Evolutionary conservation across 2,888 invertebrate species (phyloP).

Genomic region (Holacanthella duospinosa): DNA sequence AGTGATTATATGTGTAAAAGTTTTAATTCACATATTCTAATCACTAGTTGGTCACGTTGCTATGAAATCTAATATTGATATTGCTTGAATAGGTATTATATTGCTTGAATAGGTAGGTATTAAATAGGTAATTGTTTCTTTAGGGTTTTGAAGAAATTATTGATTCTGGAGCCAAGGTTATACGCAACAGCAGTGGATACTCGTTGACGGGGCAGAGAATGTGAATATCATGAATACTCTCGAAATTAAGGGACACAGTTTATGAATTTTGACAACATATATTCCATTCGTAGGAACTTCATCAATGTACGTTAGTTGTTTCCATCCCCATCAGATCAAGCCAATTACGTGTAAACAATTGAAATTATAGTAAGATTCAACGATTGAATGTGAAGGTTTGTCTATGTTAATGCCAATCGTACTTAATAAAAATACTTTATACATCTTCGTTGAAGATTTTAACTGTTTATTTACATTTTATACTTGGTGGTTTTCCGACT

Average conservation of each 20-base stretch:
- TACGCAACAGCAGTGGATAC: slow-evolving; percentile 95
- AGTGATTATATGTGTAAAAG: too few relatives aligned
- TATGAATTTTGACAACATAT: slow-evolving; percentile 95
- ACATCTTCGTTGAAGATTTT: too few relatives aligned
- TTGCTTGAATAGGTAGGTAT: neutral
- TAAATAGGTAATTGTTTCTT: neutral
- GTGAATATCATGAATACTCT: slow-evolving; percentile 92
- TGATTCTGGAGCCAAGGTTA: slow-evolving; percentile 90
- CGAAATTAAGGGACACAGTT: slow-evolving; percentile 89
- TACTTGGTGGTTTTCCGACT: too few relatives aligned
- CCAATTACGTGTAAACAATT: too few relatives aligned
- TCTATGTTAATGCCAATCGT: too few relatives aligned
- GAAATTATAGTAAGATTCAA: too few relatives aligned
- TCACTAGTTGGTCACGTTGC: neutral
- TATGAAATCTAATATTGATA: neutral
- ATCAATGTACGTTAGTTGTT: slow-evolving; percentile 69
- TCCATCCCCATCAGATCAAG: slow-evolving; percentile 65
- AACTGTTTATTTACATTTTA: too few relatives aligned
- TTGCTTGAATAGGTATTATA: too few relatives aligned
- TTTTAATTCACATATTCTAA: too few relatives aligned
- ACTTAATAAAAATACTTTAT: too few relatives aligned
- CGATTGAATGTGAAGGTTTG: too few relatives aligned
- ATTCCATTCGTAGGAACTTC: slow-evolving; percentile 87
- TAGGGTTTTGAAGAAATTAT: slow-evolving; percentile 52
- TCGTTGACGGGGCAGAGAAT: slow-evolving; percentile 91